phyloP scores from a whole-genome alignment of 2,888 invertebrate species.

The Eupithecia subumbrata region DNA sequence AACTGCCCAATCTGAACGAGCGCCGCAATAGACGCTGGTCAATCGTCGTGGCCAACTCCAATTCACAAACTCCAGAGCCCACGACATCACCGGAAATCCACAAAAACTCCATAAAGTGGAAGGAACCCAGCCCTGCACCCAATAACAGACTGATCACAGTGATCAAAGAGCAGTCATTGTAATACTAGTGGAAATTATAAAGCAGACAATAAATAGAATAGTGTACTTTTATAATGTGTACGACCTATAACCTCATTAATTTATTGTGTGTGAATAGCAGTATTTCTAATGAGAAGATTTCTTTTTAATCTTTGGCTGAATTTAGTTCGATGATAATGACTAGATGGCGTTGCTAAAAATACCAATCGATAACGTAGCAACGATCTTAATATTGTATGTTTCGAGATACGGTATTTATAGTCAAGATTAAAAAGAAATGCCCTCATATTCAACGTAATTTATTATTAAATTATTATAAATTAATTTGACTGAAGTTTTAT shows the following conservation, averaged over 20 bases:
- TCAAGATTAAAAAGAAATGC: conserved; percentile 6
- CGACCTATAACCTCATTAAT: conserved; percentile 83
- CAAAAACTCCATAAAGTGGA: conserved; percentile 73
- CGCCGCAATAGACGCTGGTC: conserved; percentile 89
- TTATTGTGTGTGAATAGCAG: conserved; percentile 82
- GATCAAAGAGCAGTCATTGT: conserved; percentile 89
- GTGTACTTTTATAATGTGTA: conserved; percentile 61
- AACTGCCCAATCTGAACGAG: conserved; percentile 89
- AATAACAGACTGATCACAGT: conserved; percentile 89
- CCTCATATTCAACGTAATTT: conserved; percentile 74
- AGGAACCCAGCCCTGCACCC: conserved; percentile 81
- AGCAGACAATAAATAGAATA: conserved; percentile 60
- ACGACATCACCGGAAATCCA: conserved; percentile 70
- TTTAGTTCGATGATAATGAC: background rate
- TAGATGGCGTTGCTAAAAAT: conserved; percentile 9
- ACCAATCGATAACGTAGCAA: background rate
- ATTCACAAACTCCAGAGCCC: conserved; percentile 65
- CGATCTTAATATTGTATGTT: background rate
- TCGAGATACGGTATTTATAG: background rate
- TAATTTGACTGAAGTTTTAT: conserved; percentile 17
- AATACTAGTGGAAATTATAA: conserved; percentile 68
- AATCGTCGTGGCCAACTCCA: conserved; percentile 81
- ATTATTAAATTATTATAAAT: conserved; percentile 77
- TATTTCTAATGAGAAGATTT: conserved; percentile 59
- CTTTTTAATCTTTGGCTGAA: conserved; percentile 6